These are phyloP conservation scores for Tipula unca DNA, from an alignment of 2,888 invertebrate genomes.

Conservation along the genomic window DNA sequence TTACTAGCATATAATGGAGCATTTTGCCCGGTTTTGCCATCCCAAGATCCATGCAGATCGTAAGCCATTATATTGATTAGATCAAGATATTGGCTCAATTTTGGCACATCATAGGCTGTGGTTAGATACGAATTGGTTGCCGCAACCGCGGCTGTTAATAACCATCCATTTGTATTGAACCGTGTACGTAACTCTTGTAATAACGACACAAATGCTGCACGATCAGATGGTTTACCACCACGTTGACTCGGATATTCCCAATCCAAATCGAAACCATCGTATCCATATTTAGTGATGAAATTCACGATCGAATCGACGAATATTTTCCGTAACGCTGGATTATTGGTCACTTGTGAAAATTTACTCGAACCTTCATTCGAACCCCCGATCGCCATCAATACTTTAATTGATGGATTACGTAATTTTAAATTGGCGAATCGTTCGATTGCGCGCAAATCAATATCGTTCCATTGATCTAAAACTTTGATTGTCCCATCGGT, in stretches of 20 bases:
- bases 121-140: conserved; percentile 41
- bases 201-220: conserved; percentile 41
- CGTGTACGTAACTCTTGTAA: conserved; percentile 36
- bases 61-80: conserved; percentile 51
- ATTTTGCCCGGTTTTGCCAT: conserved; percentile 43
- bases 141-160: conserved; percentile 47
- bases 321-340: background rate
- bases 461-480: conserved; percentile 49
- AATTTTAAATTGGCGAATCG: conserved; percentile 41
- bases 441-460: conserved; percentile 35
- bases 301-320: conserved; percentile 39
- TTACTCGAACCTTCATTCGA: conserved; percentile 48
- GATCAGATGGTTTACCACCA: conserved; percentile 68
- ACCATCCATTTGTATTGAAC: conserved; percentile 36
- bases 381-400: conserved; percentile 48
- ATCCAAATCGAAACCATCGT: conserved; percentile 70
- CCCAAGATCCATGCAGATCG: conserved; percentile 49
- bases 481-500: conserved; percentile 42
- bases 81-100: conserved; percentile 42
- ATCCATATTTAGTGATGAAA: conserved; percentile 59
- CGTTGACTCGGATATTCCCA: conserved; percentile 80
- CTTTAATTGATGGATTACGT: conserved; percentile 40
- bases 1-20: conserved; percentile 42
- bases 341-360: conserved; percentile 36
- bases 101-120: conserved; percentile 45